Conservation (phyloP, 2,888 invertebrate species). For the Scelioninae gen. 1 region DNA sequence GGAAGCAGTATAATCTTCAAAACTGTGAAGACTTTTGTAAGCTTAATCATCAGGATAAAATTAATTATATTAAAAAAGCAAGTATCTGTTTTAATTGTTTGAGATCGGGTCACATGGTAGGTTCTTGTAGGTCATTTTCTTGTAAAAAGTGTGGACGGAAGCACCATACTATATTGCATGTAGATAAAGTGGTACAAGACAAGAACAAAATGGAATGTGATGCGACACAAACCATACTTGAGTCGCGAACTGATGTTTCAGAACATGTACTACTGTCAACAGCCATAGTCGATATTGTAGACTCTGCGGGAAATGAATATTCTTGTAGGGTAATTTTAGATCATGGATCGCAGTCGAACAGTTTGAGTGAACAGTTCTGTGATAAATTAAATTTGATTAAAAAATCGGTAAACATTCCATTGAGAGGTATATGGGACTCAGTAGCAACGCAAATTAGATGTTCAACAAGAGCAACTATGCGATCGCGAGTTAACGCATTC, state of each 20-base stretch:
- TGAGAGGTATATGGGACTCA: conserved; percentile 18
- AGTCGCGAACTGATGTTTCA: background rate
- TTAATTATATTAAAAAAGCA: too few species aligned
- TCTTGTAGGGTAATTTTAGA: conserved; percentile 43
- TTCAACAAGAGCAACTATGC: background rate
- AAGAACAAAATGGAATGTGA: background rate
- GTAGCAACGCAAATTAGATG: background rate
- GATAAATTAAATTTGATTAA: conserved; percentile 15
- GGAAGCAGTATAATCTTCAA: background rate
- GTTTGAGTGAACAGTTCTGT: conserved; percentile 31
- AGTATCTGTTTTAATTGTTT: conserved; percentile 39
- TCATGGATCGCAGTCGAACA: conserved; percentile 43
- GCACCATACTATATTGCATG: conserved; percentile 33
- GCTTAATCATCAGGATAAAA: too few species aligned
- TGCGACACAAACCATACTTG: background rate
- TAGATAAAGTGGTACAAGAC: background rate
- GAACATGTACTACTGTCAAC: background rate
- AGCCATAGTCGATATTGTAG: background rate
- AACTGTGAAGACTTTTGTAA: too few species aligned
- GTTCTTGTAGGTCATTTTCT: background rate
- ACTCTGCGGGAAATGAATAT: background rate
- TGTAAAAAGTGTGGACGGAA: conserved; percentile 10
- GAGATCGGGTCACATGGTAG: conserved; percentile 1
- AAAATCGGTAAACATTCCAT: conserved; percentile 16
- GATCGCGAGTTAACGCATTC: conserved; percentile 10